These are phyloP conservation scores for Meandrusa payeni DNA, from an alignment of 2,888 invertebrate species.

Conservation along the genomic window DNA sequence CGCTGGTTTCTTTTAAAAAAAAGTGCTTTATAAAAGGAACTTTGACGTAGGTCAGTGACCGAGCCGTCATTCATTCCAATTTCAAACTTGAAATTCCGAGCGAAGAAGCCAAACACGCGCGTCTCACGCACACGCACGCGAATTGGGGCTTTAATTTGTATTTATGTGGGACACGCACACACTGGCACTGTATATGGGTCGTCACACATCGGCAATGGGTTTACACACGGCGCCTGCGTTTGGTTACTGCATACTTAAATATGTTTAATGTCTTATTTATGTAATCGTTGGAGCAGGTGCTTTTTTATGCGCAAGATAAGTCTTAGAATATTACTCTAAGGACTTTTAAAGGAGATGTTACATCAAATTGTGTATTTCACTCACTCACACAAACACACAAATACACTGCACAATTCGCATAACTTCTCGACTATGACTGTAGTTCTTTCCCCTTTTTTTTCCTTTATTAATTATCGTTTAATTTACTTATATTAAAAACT, in stretches of 20 bases:
- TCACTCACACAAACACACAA: no score
- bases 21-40: conserved; percentile 35
- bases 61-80: conserved; percentile 76
- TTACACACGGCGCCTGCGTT: conserved; percentile 36
- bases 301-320: conserved; percentile 1
- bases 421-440: no score
- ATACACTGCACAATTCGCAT: no score
- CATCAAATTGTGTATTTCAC: no score
- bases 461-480: no score
- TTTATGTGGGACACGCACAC: conserved; percentile 72
- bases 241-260: conserved; percentile 32
- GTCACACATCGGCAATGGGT: conserved; percentile 50
- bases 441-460: no score
- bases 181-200: conserved; percentile 55
- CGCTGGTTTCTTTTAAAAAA: conserved; percentile 22
- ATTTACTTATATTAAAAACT: no score
- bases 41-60: conserved; percentile 74
- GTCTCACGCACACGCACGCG: conserved; percentile 49
- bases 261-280: conserved; percentile 17
- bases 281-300: conserved; percentile 9
- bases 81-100: conserved; percentile 75
- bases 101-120: conserved; percentile 70
- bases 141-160: conserved; percentile 59
- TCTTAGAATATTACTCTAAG: conserved; percentile 1
- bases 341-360: no score